phyloP scores from a whole-genome alignment of 2,888 invertebrate species.

The Nemotelus nigrinus region DNA sequence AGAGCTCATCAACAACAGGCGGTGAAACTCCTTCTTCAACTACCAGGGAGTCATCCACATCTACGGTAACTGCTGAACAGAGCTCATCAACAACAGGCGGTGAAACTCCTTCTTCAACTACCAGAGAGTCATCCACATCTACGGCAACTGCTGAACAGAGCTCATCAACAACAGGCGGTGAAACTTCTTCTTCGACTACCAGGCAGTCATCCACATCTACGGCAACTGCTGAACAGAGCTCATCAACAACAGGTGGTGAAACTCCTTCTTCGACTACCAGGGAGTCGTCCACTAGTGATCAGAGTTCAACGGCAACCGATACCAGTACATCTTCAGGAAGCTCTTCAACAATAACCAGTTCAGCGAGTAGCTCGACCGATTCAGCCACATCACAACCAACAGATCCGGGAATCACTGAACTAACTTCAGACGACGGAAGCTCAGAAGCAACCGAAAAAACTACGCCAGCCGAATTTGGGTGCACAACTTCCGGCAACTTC shows the following conservation, averaged over 20 bases:
- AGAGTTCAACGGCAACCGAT: no score
- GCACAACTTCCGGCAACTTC: slow-evolving; percentile 4
- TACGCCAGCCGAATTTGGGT: slow-evolving; percentile 16
- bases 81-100: not conserved
- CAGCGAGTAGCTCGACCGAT: no score
- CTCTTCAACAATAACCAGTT: no score
- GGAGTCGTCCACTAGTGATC: no score
- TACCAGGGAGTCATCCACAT: not conserved
- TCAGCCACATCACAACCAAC: not conserved
- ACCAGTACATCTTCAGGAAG: no score
- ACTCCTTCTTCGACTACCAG: no score
- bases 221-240: no score
- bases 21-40: no score
- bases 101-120: no score
- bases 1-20: not conserved
- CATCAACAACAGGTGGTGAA: no score
- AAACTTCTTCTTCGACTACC: no score
- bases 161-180: not conserved
- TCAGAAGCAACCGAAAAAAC: not conserved
- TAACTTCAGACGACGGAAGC: not conserved
- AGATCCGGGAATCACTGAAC: not conserved
- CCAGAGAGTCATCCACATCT: not conserved
- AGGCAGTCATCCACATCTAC: no score
- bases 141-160: not conserved
- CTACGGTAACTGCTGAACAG: not conserved